Base-by-base conservation (phyloP, 1,140 invertebrate genomes). In the Ditylenchus dipsaci region DNA sequence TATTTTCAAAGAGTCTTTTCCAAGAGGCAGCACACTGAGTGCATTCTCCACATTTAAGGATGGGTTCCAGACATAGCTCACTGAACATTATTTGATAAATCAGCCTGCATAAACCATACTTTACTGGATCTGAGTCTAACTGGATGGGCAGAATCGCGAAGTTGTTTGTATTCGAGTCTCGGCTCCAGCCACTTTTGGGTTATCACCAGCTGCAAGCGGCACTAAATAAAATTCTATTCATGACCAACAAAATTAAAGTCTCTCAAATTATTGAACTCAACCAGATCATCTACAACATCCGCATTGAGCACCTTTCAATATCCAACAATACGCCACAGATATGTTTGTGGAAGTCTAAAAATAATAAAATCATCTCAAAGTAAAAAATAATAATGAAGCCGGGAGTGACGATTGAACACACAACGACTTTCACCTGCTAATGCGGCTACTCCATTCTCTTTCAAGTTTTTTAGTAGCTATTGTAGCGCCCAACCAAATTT, bases 121-220 rank as follows among this genome's bases (percentile, higher is more conserved):
- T 61, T 61, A 61, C 59, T 8, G 15, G 62, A 64, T 23, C 62
- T 43, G 8, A 64, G 27, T 23, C 30, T 64, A 19, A 64, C 30
- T 26, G 62, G 38, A 5, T 59, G 62, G 15, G 30, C 1, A 19
- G 38, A 47, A 30, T 64, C 45, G 38, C 62, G 62, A 19, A 47
- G 5, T 5, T 64, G 19, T 29, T 26, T 64, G 27, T 56, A 64
- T 19, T 38, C 38, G 1, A 64, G 45, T 53, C 30, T 26, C 1
- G 17, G 38, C 21, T 64, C 62, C 62, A 43, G 8, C 62, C 62
- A 64, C 21, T 64, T 64, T 59, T 64, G 62, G n/a, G 27, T 64
- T 1, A 64, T n/a, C n/a, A 33, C 15, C 1, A 64, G 19, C 19
- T 64, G 62, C 7, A 64, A 9, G 5, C 29, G 42, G 45, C 62